Evolutionary conservation across 2,797 vertebrate species (phyloP).

Genomic region (Toxotes lorentzi): DNA sequence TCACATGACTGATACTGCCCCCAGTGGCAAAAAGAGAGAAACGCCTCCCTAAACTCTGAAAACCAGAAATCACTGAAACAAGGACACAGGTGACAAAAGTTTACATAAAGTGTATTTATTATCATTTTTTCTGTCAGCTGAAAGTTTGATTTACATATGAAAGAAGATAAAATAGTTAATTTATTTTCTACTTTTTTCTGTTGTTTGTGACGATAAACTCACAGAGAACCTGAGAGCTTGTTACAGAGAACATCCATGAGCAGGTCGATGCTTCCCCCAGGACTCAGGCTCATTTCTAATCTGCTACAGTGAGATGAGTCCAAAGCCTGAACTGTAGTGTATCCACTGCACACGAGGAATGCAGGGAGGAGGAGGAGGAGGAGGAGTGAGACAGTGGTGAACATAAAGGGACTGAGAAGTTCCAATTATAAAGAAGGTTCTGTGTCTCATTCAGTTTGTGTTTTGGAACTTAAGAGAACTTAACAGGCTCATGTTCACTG

Average conservation of each 20-base stretch:
- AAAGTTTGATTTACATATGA: not conserved
- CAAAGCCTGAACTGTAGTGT: not conserved
- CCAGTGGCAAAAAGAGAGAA: constrained; percentile 26
- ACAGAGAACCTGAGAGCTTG: not conserved
- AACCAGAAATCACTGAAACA: not conserved
- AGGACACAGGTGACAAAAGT: not conserved
- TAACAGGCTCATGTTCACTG: not conserved
- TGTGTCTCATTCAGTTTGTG: not conserved
- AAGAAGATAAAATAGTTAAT: not conserved
- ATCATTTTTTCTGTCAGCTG: not conserved
- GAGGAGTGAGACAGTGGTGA: not conserved
- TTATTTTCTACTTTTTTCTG: not conserved
- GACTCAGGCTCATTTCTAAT: not conserved
- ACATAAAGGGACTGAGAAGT: not conserved
- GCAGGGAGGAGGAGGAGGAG: constrained; percentile 34
- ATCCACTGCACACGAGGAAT: constrained; percentile 60
- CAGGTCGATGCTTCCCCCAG: not conserved
- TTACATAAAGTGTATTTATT: not conserved
- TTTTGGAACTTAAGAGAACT: not conserved
- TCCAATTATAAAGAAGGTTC: not conserved
- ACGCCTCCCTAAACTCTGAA: not conserved
- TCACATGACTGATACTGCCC: constrained; percentile 24
- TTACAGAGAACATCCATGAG: not conserved
- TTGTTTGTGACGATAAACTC: not conserved
- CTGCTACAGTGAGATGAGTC: constrained; percentile 18